phyloP scores from a whole-genome alignment of 2,797 vertebrate genomes.

The Anguilla obscura region DNA sequence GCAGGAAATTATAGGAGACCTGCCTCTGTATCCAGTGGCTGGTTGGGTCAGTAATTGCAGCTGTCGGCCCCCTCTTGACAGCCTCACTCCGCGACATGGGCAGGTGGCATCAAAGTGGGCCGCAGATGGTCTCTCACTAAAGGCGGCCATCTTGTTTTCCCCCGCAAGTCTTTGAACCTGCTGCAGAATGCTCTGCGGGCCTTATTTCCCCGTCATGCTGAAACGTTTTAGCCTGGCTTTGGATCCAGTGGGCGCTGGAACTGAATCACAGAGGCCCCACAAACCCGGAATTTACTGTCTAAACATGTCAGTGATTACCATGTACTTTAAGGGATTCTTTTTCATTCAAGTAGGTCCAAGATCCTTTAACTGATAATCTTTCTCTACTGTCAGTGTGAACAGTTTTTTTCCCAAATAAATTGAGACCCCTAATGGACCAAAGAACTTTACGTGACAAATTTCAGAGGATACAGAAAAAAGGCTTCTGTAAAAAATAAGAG shows the following conservation, averaged over 20 bases:
- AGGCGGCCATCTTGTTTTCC: slow-evolving; percentile 33
- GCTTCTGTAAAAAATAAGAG: neutral
- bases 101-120: slow-evolving; percentile 56
- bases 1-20: slow-evolving; percentile 32
- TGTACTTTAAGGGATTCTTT: neutral
- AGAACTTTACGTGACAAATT: neutral
- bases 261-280: neutral
- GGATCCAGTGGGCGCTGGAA: neutral
- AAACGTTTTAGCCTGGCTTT: neutral
- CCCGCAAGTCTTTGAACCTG: neutral
- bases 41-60: slow-evolving; percentile 46
- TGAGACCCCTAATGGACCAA: neutral
- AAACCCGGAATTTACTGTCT: slow-evolving; percentile 4
- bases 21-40: slow-evolving; percentile 43
- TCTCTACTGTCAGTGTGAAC: neutral
- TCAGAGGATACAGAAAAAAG: neutral
- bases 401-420: neutral
- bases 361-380: neutral
- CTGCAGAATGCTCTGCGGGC: neutral
- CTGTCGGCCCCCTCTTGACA: slow-evolving; percentile 33
- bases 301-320: slow-evolving; percentile 6
- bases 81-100: slow-evolving; percentile 26
- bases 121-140: slow-evolving; percentile 37
- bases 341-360: neutral
- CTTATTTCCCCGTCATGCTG: neutral